These are phyloP conservation scores for Cyrtorhinus lividipennis DNA, from an alignment of 1,140 invertebrate species.

Conservation along the genomic window DNA sequence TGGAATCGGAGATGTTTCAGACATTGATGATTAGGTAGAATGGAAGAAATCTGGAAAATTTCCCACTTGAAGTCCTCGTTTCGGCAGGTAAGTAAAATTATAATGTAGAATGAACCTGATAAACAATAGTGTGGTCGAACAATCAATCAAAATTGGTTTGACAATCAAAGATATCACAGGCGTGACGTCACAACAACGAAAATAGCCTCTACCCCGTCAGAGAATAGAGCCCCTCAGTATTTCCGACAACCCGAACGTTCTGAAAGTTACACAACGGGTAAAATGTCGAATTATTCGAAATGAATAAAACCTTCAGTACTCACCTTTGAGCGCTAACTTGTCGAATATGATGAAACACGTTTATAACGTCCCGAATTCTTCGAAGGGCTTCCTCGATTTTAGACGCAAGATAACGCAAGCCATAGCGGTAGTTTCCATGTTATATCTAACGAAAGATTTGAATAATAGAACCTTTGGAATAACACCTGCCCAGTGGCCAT, in stretches of 20 bases:
- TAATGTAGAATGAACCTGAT: too few relatives aligned
- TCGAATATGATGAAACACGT: constrained; percentile 98
- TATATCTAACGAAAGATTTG: constrained; percentile 95
- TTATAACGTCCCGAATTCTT: constrained; percentile 91
- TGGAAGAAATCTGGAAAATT: too few relatives aligned
- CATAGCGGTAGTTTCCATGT: constrained; percentile 97
- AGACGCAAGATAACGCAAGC: constrained; percentile 95
- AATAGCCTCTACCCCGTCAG: neutral
- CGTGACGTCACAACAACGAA: too few relatives aligned
- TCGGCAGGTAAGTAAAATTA: too few relatives aligned
- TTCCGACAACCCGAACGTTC: neutral
- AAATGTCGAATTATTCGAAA: constrained; percentile 15
- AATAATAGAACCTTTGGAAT: constrained; percentile 97
- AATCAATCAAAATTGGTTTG: too few relatives aligned
- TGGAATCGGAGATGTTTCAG: too few relatives aligned
- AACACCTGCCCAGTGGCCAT: constrained; percentile 99
- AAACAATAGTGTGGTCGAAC: too few relatives aligned
- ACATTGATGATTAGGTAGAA: too few relatives aligned
- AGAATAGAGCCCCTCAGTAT: neutral
- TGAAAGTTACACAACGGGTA: neutral
- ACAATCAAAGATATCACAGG: too few relatives aligned
- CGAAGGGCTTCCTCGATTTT: constrained; percentile 98
- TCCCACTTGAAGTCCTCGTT: too few relatives aligned
- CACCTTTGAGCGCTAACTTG: constrained; percentile 87
- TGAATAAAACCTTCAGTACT: constrained; percentile 32